Evolutionary conservation across 2,888 invertebrate species (phyloP).

Genomic region (Argynnis bischoffii): DNA sequence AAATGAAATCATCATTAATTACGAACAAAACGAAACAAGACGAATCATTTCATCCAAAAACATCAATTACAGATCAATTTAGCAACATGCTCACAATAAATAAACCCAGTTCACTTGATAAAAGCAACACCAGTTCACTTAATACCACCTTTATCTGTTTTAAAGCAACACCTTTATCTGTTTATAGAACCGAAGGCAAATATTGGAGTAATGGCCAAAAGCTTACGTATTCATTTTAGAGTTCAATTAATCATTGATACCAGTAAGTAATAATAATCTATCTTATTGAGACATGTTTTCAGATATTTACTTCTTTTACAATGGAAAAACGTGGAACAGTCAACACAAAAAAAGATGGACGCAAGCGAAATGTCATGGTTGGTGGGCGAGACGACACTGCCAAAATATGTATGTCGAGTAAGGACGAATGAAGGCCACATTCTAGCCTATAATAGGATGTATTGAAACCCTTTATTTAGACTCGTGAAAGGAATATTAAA

Average conservation of each 20-base stretch:
- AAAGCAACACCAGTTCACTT: constrained; percentile 4
- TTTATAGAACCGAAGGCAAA: constrained; percentile 13
- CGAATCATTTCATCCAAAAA: background rate
- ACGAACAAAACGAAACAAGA: background rate
- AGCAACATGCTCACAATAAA: constrained; percentile 1
- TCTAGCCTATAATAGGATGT: constrained; percentile 43
- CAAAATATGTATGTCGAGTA: constrained; percentile 60
- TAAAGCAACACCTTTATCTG: background rate
- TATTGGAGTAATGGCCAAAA: constrained; percentile 5
- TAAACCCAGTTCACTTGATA: constrained; percentile 9
- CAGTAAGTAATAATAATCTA: constrained; percentile 9
- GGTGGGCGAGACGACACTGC: constrained; percentile 55
- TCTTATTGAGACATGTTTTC: constrained; percentile 19
- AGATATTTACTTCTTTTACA: constrained; percentile 17
- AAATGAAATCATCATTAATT: too few relatives aligned
- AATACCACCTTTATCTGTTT: too few relatives aligned
- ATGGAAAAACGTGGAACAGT: constrained; percentile 9
- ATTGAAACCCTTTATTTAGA: background rate
- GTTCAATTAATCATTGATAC: constrained; percentile 24
- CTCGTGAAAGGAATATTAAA: background rate
- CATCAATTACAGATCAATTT: background rate
- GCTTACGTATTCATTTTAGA: constrained; percentile 22
- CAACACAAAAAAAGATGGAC: constrained; percentile 46
- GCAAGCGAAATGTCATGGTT: constrained; percentile 61
- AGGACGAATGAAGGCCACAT: constrained; percentile 70